Evolutionary conservation across 2,797 vertebrate species (phyloP).

Genomic region (Protonibea diacanthus): DNA sequence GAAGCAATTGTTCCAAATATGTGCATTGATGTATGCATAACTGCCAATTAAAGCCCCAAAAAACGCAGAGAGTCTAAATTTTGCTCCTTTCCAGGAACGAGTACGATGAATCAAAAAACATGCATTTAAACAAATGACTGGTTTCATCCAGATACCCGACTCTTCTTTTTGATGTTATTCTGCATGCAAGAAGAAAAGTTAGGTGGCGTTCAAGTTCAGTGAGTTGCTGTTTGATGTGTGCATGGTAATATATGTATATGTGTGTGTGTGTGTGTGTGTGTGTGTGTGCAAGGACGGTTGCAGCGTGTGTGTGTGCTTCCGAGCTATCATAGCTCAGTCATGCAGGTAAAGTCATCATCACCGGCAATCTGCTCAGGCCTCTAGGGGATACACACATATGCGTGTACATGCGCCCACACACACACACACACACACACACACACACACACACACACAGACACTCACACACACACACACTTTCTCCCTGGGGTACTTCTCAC

Average conservation of each 20-base stretch:
- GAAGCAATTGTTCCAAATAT: neutral
- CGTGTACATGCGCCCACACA: neutral
- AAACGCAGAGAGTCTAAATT: neutral
- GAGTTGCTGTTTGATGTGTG: neutral
- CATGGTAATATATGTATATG: neutral
- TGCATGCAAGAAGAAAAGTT: neutral
- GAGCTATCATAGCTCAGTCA: constrained; percentile 70
- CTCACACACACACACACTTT: neutral
- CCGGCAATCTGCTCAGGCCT: constrained; percentile 69
- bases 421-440: constrained; percentile 23
- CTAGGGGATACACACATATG: constrained; percentile 38
- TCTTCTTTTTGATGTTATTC: neutral
- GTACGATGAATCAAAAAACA: neutral
- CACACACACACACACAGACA: too few species aligned
- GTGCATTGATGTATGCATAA: neutral
- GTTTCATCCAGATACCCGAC: neutral
- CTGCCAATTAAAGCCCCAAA: neutral
- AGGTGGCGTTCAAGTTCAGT: neutral
- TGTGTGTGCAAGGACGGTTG: neutral
- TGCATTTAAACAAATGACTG: constrained; percentile 19
- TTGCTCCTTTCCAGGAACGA: constrained; percentile 1
- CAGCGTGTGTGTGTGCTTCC: neutral
- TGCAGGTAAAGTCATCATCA: constrained; percentile 80
- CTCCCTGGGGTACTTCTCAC: constrained; percentile 38
- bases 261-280: constrained; percentile 15